Evolutionary conservation across 2,888 invertebrate genomes (phyloP), one percentile per base, ranked within the genome.

Genomic region (Noctua comes): DNA sequence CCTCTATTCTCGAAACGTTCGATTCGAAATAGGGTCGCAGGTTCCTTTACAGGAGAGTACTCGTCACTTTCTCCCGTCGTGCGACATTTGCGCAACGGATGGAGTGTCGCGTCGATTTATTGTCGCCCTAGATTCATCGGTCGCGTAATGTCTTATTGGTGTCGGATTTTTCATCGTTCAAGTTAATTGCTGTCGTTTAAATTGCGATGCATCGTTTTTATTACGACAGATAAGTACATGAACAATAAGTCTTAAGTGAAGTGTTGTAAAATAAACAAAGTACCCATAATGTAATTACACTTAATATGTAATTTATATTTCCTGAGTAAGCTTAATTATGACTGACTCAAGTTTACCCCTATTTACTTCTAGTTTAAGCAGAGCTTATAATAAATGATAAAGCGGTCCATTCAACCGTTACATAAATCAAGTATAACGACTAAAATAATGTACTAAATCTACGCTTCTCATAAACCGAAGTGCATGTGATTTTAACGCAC

Each of bases 11-110:
- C 51, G 68, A 77, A 72, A 70, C 43, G 64, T 78, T 76, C 71
- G 59, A 46, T 78, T 76, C 69, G 64, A 43, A 84, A 87, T 80
- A 86, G 59, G 86, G 82, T 65, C 81, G 69, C 88, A 90, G 82
- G 89, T 91, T 80, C 81, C 81, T 87, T 72, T 85, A 86, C 90
- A 84, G 87, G 88, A 86, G 87, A 84, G 80, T 68, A 64, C 85
- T 71, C 80, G 87, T 91, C 89, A 92, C 91, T 92, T 91, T 92
- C 91, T 85, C 88, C 83, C 13, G 59, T 70, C 73, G 66, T 86
- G 86, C 79, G 83, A 76, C 88, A 88, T 89, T 92, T 91, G 88
- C 88, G 88, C 89, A 91, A 90, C 86, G 73, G 80, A 83, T 83
- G 73, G 83, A 76, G 88, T 87, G 89, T 88, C 86, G 73, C 84